Base-by-base conservation (phyloP, 2,888 invertebrate species). In the Oscheius sp. region DNA sequence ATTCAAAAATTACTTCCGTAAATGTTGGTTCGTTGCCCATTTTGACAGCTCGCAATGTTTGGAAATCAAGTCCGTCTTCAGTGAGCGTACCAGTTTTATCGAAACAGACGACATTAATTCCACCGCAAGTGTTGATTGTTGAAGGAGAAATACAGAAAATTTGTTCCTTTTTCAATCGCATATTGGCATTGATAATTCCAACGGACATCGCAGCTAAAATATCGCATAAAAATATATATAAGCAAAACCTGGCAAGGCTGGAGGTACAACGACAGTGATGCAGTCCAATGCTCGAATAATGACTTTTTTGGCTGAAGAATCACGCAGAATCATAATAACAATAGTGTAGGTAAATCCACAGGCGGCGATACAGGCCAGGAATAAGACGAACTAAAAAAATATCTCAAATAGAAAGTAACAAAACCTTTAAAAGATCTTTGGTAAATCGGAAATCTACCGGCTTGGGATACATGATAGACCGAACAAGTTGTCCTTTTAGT, bases 261-360 rank as follows among this genome's bases (percentile, higher is more conserved):
- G 95, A 0, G 96, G 95, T 23, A 96, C 94, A 9, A 95, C 94
- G 82, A 96, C 95, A 0, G 96, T 96, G 79, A 96, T 93, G 72
- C 96, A 93, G 88, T 96, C 96, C 80, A 96, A 90, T 0, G 94
- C 93, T 64, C 95, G 92, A 49, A 95, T 90, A 2, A 93, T 89
- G 82, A 94, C 93, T 12, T 80, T 83, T 53, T 74, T 73, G 41
- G 78, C 13, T 2, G 74, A 16, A 12, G 73, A 55, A 16, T 83
- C 76, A 9, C 84, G 73, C 1, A 70, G 55, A 35, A 94, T 93
- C 93, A 96, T 97, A 7, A 93, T 91, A 1, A 94, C 91, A 41
- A 96, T 91, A 0, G 96, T 96, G 88, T 96, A 96, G 0, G 63
- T 52, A 43, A 80, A 80, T 27, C 82, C 82, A 35, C 53, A 46